phyloP scores from a whole-genome alignment of 1,140 invertebrate genomes.

The Copidosoma floridanum region DNA sequence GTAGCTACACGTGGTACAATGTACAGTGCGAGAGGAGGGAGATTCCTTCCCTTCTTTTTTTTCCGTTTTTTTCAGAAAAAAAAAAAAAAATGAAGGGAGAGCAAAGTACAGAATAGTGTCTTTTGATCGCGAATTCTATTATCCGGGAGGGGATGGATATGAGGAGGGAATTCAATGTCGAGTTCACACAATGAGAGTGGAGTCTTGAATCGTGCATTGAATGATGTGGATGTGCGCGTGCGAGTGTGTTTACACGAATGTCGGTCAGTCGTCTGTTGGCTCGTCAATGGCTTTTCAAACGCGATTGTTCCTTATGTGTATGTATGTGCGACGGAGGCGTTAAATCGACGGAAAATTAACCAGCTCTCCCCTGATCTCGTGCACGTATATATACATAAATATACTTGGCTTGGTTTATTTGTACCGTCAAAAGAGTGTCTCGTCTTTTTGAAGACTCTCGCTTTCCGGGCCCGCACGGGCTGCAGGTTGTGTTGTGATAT shows the following conservation, averaged over 20 bases:
- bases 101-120: too few relatives aligned
- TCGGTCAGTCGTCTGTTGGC: neutral
- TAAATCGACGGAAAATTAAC: neutral
- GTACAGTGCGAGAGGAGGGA: too few relatives aligned
- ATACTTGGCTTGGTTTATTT: too few relatives aligned
- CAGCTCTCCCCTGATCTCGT: too few relatives aligned
- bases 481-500: too few relatives aligned
- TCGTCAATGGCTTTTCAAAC: too few relatives aligned
- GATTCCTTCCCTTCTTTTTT: neutral
- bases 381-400: too few relatives aligned
- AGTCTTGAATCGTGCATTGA: too few relatives aligned
- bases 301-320: neutral
- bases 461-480: too few relatives aligned
- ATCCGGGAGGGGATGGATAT: neutral
- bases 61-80: neutral
- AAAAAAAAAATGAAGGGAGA: neutral
- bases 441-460: too few relatives aligned
- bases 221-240: neutral
- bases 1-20: neutral
- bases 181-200: slow-evolving; percentile 1
- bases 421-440: too few relatives aligned
- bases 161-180: neutral
- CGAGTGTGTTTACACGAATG: neutral
- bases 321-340: neutral
- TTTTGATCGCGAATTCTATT: neutral